phyloP scores from a whole-genome alignment of 2,113 vertebrate species.

The Murina feae region DNA sequence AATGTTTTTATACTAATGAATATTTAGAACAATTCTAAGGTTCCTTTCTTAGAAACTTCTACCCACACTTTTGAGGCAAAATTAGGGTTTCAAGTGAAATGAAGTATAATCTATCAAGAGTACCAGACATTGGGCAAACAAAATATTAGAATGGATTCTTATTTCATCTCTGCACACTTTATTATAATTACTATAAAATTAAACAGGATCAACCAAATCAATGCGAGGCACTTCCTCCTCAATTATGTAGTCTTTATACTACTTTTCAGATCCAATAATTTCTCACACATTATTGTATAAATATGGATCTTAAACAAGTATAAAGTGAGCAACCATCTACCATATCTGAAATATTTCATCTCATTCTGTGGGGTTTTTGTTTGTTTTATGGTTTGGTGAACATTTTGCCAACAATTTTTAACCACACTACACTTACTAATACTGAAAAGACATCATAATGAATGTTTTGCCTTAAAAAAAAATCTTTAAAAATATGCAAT shows the following conservation, averaged over 20 bases:
- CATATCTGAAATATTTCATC: conserved; percentile 25
- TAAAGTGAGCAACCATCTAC: not conserved
- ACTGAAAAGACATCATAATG: conserved; percentile 5
- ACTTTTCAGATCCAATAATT: not conserved
- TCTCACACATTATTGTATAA: not conserved
- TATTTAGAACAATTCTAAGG: conserved; percentile 28
- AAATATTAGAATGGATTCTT: conserved; percentile 25
- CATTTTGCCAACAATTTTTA: not conserved
- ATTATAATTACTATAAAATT: conserved; percentile 77
- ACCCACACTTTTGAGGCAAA: conserved; percentile 31
- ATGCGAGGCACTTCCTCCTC: not conserved
- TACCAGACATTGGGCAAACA: not conserved
- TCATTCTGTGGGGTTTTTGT: not conserved
- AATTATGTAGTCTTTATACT: not conserved
- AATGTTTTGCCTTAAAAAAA: conserved; percentile 26
- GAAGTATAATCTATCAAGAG: conserved; percentile 12
- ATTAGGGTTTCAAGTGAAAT: not conserved
- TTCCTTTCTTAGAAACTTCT: not conserved
- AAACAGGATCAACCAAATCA: conserved; percentile 38
- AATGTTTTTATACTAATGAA: conserved; percentile 15
- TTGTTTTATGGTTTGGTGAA: not conserved
- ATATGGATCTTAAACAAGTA: not conserved
- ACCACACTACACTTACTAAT: not conserved
- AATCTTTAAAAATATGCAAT: conserved; percentile 3
- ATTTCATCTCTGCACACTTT: conserved; percentile 79